phyloP scores from a whole-genome alignment of 2,888 invertebrate species.

The Lumbricus terrestris region DNA sequence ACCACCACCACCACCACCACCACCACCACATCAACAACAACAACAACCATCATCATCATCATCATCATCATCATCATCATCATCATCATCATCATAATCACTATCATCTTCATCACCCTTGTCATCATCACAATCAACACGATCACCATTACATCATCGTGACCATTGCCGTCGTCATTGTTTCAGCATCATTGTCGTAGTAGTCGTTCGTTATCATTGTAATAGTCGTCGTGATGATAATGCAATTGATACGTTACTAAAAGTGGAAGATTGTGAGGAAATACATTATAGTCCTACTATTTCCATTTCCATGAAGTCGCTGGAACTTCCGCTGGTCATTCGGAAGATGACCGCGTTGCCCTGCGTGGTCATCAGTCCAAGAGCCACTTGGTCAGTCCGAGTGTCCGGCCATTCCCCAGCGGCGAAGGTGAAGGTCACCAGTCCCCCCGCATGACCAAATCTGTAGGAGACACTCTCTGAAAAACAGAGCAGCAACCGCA shows the following conservation, averaged over 20 bases:
- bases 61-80: not conserved
- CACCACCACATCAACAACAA: too few relatives aligned
- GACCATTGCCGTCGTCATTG: not conserved
- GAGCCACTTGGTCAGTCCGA: slow-evolving; percentile 81
- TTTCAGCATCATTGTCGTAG: not conserved
- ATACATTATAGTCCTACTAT: slow-evolving; percentile 67
- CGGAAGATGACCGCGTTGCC: slow-evolving; percentile 79
- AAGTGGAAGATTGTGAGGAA: not conserved
- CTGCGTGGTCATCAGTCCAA: slow-evolving; percentile 86
- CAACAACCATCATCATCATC: too few relatives aligned
- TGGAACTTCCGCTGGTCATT: slow-evolving; percentile 82
- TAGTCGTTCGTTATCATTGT: too few relatives aligned
- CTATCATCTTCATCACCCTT: not conserved
- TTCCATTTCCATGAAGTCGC: slow-evolving; percentile 93
- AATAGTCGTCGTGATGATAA: not conserved
- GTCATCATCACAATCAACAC: not conserved
- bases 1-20: not conserved
- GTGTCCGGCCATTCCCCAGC: slow-evolving; percentile 81
- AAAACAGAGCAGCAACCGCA: not conserved
- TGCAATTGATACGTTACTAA: not conserved
- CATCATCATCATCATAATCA: not conserved
- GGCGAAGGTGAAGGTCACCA: slow-evolving; percentile 84
- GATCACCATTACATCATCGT: not conserved
- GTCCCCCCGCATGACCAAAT: not conserved
- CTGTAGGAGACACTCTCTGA: not conserved